phyloP scores from a whole-genome alignment of 2,797 vertebrate species.

The Rhinatrema bivittatum region DNA sequence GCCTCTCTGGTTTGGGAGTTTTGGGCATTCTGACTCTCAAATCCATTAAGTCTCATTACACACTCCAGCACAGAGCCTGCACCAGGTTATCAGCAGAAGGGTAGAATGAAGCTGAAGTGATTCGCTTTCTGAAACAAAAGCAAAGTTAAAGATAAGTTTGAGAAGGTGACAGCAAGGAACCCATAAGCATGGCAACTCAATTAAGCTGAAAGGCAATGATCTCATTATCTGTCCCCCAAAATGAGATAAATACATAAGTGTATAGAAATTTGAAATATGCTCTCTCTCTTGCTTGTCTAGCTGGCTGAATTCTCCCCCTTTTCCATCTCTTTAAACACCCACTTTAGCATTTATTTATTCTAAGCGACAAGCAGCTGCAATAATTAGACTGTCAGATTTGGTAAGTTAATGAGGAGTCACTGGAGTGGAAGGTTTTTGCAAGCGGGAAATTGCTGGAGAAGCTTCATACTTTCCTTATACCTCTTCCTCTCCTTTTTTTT shows the following conservation, averaged over 20 bases:
- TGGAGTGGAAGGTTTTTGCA: slow-evolving; percentile 51
- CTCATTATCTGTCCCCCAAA: slow-evolving; percentile 54
- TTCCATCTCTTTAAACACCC: slow-evolving; percentile 55
- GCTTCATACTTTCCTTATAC: slow-evolving; percentile 22
- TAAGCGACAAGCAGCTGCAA: slow-evolving; percentile 46
- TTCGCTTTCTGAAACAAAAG: slow-evolving; percentile 48
- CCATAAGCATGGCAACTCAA: slow-evolving; percentile 49
- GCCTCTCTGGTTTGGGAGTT: slow-evolving; percentile 41
- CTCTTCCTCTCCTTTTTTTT: slow-evolving; percentile 27
- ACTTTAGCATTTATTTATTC: slow-evolving; percentile 75
- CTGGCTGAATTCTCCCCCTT: slow-evolving; percentile 55
- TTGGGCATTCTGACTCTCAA: slow-evolving; percentile 30
- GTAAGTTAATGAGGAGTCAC: slow-evolving; percentile 67
- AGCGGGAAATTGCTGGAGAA: slow-evolving; percentile 45
- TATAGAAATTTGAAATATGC: slow-evolving; percentile 66
- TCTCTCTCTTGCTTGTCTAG: slow-evolving; percentile 56
- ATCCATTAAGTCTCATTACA: slow-evolving; percentile 25
- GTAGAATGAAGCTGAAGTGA: slow-evolving; percentile 41
- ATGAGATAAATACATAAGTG: slow-evolving; percentile 54
- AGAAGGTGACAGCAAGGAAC: slow-evolving; percentile 48
- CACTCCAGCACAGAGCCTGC: slow-evolving; percentile 35
- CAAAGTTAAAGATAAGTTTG: slow-evolving; percentile 53
- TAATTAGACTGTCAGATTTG: slow-evolving; percentile 72
- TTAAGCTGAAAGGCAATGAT: slow-evolving; percentile 56
- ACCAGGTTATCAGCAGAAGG: slow-evolving; percentile 30